Percentiles rank a stretch among this genome's conserved stretches.
Conservation (phyloP, 2,797 vertebrate species). For the Schizopygopsis malacanthus region DNA sequence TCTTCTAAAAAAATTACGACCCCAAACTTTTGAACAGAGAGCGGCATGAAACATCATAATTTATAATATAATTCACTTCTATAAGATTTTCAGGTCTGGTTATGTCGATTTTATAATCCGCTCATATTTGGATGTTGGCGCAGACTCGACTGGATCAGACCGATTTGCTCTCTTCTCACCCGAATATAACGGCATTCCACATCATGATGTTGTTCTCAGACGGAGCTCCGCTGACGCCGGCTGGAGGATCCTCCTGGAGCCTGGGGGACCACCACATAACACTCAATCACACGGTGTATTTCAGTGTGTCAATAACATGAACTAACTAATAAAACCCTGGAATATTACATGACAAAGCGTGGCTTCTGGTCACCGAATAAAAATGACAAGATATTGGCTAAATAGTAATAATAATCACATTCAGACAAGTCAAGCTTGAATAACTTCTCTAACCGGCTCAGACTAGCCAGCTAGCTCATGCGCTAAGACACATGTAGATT, state of each 20-base stretch:
- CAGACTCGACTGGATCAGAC: not conserved
- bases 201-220: slow-evolving; percentile 99
- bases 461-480: not conserved
- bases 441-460: slow-evolving; percentile 36
- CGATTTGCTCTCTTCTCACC: slow-evolving; percentile 78
- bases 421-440: not conserved
- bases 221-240: slow-evolving; percentile 94
- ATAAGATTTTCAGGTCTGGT: not conserved
- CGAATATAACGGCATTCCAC: slow-evolving; percentile 98
- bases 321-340: not conserved
- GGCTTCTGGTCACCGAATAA: not conserved
- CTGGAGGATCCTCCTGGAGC: slow-evolving; percentile 96
- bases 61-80: not conserved
- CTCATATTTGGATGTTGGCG: not conserved
- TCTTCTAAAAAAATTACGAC: too few relatives aligned
- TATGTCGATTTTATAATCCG: not conserved
- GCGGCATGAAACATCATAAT: not conserved
- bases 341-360: not conserved
- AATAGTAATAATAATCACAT: not conserved
- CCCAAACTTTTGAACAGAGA: not conserved
- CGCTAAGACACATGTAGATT: not conserved
- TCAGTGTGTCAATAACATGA: not conserved
- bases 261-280: slow-evolving; percentile 66
- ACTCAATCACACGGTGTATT: not conserved
- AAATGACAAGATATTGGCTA: not conserved